A percentile compares a stretch with the other conserved stretches of the same genome.
These are phyloP conservation scores for Mesopsocus fuscifrons DNA, from an alignment of 2,888 invertebrate species.

Conservation along the genomic window DNA sequence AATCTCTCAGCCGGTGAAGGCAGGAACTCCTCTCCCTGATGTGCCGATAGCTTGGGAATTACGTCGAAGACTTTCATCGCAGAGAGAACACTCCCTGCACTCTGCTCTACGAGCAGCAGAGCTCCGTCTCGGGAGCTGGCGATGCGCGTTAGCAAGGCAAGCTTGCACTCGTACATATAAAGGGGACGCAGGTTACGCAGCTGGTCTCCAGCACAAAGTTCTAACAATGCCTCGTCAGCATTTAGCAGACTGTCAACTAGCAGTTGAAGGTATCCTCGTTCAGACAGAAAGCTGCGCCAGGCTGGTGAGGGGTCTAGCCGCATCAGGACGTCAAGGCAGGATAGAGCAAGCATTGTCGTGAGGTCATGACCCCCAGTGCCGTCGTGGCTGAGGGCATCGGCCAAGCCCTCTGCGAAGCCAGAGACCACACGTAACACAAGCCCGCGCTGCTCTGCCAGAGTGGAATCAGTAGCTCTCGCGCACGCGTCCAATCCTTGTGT, in stretches of 20 bases:
- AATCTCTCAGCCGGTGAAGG: constrained; percentile 2
- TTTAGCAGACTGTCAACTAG: constrained; percentile 61
- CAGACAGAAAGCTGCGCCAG: constrained; percentile 40
- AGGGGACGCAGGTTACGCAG: constrained; percentile 46
- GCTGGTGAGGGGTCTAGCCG: constrained; percentile 50
- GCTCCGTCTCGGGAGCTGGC: constrained; percentile 47
- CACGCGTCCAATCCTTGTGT: not conserved
- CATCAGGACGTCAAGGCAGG: constrained; percentile 59
- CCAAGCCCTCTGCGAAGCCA: constrained; percentile 60
- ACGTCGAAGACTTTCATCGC: constrained; percentile 47
- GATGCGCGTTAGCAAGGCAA: constrained; percentile 55
- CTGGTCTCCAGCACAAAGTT: constrained; percentile 28
- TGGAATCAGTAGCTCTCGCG: constrained; percentile 15
- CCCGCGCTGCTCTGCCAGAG: constrained; percentile 26
- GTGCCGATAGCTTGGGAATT: constrained; percentile 42
- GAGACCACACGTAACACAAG: constrained; percentile 29
- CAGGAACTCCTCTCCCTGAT: constrained; percentile 16
- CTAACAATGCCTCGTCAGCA: constrained; percentile 44
- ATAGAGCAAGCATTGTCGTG: constrained; percentile 64
- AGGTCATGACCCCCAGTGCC: constrained; percentile 77
- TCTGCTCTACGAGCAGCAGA: constrained; percentile 38
- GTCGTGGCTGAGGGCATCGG: constrained; percentile 67
- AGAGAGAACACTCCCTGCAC: constrained; percentile 38
- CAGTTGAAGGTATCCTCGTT: constrained; percentile 52
- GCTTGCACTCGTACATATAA: constrained; percentile 75